Evolutionary conservation across 1,140 invertebrate species (phyloP).

Genomic region (Homarus americanus): DNA sequence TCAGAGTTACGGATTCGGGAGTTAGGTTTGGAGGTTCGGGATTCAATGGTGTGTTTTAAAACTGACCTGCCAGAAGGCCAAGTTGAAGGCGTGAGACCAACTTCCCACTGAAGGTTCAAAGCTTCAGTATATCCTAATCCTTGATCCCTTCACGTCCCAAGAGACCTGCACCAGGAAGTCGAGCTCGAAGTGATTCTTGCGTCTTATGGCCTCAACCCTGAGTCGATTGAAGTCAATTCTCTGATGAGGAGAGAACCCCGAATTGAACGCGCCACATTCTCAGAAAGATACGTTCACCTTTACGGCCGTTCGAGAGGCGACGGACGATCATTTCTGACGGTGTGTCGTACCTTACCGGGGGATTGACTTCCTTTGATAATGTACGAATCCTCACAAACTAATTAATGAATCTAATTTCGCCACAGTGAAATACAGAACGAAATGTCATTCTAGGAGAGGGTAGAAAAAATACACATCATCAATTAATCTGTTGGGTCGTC

Average conservation of each 20-base stretch:
- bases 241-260: background rate
- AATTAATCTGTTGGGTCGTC: background rate
- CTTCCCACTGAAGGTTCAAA: no score
- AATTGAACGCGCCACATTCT: background rate
- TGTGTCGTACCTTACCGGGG: background rate
- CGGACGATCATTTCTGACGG: background rate
- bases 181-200: background rate
- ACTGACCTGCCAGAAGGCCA: no score
- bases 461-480: background rate
- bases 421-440: background rate
- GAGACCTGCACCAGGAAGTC: background rate
- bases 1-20: no score
- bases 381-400: constrained; percentile 10
- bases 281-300: background rate
- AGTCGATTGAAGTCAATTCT: constrained; percentile 12
- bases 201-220: background rate
- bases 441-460: background rate
- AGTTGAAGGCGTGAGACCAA: no score
- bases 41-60: no score
- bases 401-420: constrained; percentile 19
- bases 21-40: no score
- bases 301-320: background rate
- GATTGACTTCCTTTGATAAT: constrained; percentile 10
- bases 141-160: background rate
- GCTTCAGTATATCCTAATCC: no score